Evolutionary conservation across 2,797 vertebrate genomes (phyloP), one percentile per base, ranked within the genome.

Genomic region (Ctenopoma multispine): DNA sequence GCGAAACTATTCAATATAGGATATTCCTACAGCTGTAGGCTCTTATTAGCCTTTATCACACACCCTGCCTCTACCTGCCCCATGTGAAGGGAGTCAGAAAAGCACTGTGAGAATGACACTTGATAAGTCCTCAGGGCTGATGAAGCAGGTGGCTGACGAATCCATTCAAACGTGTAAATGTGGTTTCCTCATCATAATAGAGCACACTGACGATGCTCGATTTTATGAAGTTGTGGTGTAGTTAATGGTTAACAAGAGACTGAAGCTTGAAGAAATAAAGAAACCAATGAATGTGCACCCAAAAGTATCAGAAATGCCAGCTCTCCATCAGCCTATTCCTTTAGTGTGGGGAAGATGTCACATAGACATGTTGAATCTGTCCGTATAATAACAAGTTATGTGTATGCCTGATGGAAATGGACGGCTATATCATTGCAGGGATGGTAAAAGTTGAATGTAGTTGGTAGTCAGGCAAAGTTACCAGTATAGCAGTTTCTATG

Each of bases 71-170:
- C 31, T 44, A 41, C 46, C 13, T 50, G 59, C 24, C 20, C 27
- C 56, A 40, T 57, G 59, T 47, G 55, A 47, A 31, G 15, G 7
- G 40, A 57, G 62, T 23, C 38, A 17, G 43, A 74, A 58, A 63
- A 57, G 40, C 34, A 55, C 40, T 48, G 60, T 2, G 56, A 77
- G 50, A 71, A 81, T 60, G 68, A 72, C 82, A 85, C 87, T 67
- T 81, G 78, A 80, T 74, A 77, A 73, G 50, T 49, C 68, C 74
- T 55, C 12, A 27, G 59, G 75, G 76, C 40, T 61, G 41, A 71
- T 23, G 15, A 58, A 73, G 82, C 83, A 82, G 79, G 77, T 87
- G 82, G 82, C 73, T 70, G 78, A 69, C 29, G 48, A 81, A 73
- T 65, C 67, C 21, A 66, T 75, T 57, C 58, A 38, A 72, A 50